Evolutionary conservation across 2,113 vertebrate species (phyloP).

Genomic region (Poicephalus gulielmi): DNA sequence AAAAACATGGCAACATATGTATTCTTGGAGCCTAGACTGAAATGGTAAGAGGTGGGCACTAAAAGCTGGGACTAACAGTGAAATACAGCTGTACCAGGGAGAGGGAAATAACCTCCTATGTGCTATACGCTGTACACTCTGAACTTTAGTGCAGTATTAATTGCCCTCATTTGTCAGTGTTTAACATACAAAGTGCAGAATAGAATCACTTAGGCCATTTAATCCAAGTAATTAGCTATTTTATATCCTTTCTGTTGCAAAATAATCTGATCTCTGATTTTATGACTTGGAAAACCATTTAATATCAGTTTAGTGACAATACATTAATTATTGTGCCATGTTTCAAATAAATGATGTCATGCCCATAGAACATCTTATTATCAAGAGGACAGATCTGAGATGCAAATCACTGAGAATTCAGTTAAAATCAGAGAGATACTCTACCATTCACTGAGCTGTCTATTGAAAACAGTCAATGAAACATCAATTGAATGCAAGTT

Average conservation of each 20-base stretch:
- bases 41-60: neutral
- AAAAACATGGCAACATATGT: neutral
- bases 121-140: neutral
- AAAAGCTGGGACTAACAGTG: neutral
- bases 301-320: conserved; percentile 14
- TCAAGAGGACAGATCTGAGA: conserved; percentile 14
- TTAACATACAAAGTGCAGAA: conserved; percentile 20
- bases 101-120: neutral
- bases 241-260: conserved; percentile 11
- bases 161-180: conserved; percentile 27
- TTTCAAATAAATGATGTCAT: conserved; percentile 5
- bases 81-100: neutral
- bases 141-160: neutral
- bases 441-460: neutral
- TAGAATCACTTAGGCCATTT: neutral
- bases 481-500: neutral
- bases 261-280: conserved; percentile 22
- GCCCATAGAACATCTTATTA: neutral
- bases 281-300: conserved; percentile 12
- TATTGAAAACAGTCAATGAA: neutral
- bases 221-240: conserved; percentile 14
- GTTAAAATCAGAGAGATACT: conserved; percentile 6
- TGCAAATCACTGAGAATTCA: conserved; percentile 10
- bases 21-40: neutral
- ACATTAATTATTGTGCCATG: conserved; percentile 8